Percentiles rank a stretch among this genome's conserved stretches.
phyloP scores from a whole-genome alignment of 1,140 invertebrate species.

The Vanessa tameamea region DNA sequence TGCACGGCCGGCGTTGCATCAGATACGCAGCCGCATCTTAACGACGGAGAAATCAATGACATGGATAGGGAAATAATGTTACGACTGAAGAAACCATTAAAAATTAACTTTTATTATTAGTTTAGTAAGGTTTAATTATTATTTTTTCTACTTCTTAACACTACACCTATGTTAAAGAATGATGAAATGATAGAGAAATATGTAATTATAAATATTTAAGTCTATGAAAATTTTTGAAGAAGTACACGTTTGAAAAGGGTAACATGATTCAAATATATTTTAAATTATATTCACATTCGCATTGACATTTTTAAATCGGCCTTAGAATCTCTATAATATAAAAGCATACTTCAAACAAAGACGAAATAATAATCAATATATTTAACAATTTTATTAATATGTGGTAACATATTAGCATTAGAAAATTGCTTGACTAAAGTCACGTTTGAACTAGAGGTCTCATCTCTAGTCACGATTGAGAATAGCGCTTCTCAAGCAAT shows the following conservation, averaged over 20 bases:
- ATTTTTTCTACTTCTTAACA: too few species aligned
- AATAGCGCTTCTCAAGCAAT: conserved; percentile 42
- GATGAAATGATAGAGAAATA: too few species aligned
- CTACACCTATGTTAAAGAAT: too few species aligned
- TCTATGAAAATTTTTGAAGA: too few species aligned
- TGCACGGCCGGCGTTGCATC: conserved; percentile 5
- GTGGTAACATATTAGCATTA: not conserved
- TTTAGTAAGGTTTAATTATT: not conserved
- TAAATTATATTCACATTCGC: too few species aligned
- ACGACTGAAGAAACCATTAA: not conserved
- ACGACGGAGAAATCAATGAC: conserved; percentile 1
- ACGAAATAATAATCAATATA: not conserved
- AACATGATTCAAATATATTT: too few species aligned
- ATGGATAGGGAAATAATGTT: conserved; percentile 6
- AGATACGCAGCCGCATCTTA: conserved; percentile 2
- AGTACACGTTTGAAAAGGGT: too few species aligned
- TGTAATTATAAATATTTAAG: too few species aligned
- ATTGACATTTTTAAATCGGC: too few species aligned
- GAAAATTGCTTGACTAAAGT: not conserved
- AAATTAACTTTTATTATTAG: not conserved
- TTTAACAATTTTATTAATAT: too few species aligned
- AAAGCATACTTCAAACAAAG: too few species aligned
- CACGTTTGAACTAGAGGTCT: conserved; percentile 44
- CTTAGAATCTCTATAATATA: too few species aligned
- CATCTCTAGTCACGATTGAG: conserved; percentile 46